Conservation (phyloP, 2,888 invertebrate species). For the Hypselothyrea guttata region DNA sequence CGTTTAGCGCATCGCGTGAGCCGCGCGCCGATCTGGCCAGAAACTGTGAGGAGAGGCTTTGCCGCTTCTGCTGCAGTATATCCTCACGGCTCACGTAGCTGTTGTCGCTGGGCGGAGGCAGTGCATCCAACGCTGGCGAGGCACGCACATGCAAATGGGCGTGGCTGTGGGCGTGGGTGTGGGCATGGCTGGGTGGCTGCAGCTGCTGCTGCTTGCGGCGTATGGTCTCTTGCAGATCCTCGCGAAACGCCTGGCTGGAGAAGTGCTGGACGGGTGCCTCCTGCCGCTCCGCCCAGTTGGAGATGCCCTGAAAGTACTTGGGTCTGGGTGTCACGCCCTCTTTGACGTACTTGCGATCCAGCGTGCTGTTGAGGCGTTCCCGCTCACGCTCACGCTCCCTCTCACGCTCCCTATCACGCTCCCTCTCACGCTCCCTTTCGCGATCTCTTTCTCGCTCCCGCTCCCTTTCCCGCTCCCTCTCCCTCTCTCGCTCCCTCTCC, state of each 20-base stretch:
- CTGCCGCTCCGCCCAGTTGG: constrained; percentile 86
- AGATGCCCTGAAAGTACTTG: constrained; percentile 88
- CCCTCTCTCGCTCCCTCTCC: constrained; percentile 66
- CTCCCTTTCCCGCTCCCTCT: constrained; percentile 38
- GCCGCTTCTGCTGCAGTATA: constrained; percentile 80
- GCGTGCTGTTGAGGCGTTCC: constrained; percentile 31
- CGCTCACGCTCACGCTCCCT: constrained; percentile 75
- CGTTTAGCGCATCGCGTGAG: constrained; percentile 79
- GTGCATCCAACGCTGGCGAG: background rate
- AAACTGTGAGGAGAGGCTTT: constrained; percentile 78
- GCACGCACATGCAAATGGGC: background rate
- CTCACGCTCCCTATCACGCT: constrained; percentile 67
- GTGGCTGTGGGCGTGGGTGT: background rate
- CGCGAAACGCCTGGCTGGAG: constrained; percentile 81
- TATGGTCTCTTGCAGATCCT: constrained; percentile 81
- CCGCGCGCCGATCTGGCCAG: constrained; percentile 78
- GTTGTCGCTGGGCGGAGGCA: constrained; percentile 44
- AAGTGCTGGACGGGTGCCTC: constrained; percentile 71
- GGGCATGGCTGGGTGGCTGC: background rate
- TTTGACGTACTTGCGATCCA: constrained; percentile 58
- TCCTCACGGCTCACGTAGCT: constrained; percentile 81
- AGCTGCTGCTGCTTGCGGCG: constrained; percentile 74
- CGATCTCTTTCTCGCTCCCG: constrained; percentile 36
- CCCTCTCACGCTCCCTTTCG: constrained; percentile 71
- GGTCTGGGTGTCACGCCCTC: constrained; percentile 80